phyloP scores from a whole-genome alignment of 2,888 invertebrate genomes.

The Apomyelois bistriatella region DNA sequence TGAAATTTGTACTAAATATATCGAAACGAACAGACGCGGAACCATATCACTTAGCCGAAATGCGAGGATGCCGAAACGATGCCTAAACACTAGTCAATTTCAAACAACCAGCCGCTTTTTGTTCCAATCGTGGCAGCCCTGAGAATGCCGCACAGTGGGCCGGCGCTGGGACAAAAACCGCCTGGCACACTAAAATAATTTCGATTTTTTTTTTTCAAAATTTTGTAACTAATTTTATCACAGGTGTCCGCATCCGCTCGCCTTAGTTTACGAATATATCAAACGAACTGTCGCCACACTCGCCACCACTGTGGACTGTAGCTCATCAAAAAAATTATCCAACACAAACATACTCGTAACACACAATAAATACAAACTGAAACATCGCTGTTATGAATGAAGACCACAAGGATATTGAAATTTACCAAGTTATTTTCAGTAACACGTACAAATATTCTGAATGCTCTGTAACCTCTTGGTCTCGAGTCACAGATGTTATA shows the following conservation, averaged over 20 bases:
- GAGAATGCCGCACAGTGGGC: conserved; percentile 28
- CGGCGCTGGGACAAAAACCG: conserved; percentile 33
- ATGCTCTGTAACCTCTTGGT: conserved; percentile 36
- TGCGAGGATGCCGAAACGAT: conserved; percentile 79
- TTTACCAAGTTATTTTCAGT: conserved; percentile 56
- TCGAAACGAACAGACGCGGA: conserved; percentile 74
- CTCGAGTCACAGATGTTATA: conserved; percentile 17
- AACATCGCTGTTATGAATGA: conserved; percentile 73
- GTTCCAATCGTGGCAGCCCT: conserved; percentile 21
- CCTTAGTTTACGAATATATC: conserved; percentile 74
- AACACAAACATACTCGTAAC: conserved; percentile 44
- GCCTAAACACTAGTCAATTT: conserved; percentile 76
- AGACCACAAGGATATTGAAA: conserved; percentile 79
- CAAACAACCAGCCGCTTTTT: conserved; percentile 34
- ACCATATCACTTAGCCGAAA: conserved; percentile 77
- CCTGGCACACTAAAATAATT: conserved; percentile 63
- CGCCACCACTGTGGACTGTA: conserved; percentile 56
- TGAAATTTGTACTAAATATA: conserved; percentile 81
- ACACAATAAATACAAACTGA: conserved; percentile 44
- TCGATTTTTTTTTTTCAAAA: conserved; percentile 58
- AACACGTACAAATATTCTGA: conserved; percentile 51
- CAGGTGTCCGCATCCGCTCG: conserved; percentile 73
- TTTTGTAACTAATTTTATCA: conserved; percentile 77
- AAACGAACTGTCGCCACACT: conserved; percentile 62
- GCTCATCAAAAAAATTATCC: conserved; percentile 47